Base-by-base conservation (phyloP, 2,888 invertebrate species). In the Eristalis arbustorum region DNA sequence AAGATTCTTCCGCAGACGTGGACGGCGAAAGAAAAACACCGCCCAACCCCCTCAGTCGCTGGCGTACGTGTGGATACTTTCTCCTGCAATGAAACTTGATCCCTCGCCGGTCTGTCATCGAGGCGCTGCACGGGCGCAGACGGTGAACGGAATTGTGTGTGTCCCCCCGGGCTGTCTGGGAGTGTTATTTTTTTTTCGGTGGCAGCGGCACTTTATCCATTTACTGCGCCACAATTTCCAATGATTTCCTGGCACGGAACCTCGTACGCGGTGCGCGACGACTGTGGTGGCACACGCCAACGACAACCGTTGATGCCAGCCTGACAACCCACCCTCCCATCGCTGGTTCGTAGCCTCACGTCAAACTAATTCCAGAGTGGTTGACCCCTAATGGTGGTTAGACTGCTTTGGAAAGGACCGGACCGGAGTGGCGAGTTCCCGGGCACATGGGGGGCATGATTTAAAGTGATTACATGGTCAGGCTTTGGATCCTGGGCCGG, bases 141-240 rank as follows among this genome's bases (percentile, higher is more conserved):
- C n/a, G 34, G 49, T 34, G 18, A 13, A 62, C 75, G 62, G 72
- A 80, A 84, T 71, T 79, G 75, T 63, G 67, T 57, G n/a, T n/a
- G n/a, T n/a, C n/a, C 66, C 72, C 76, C 71, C 74, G 18, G 71
- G 57, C 71, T 74, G 66, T 67, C 57, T 56, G 61, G 59, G 69
- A 56, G 34, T 67, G 71, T 6, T 28, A 4, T 28, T 28, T 28
- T 31, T 31, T 56, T 78, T 74, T 59, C 8, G 34, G 63, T 74
- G 69, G 74, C 31, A 71, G n/a, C 69, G 22, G 23, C 42, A 63
- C 76, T 73, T 85, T 81, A 81, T 77, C 84, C 84, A 73, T 76
- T 85, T 81, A 85, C 84, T 76, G 76, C 68, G 80, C 76, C 81
- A 84, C 76, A 73, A 80, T 84, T 84, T 72, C 57, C 84, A 84